Conservation (phyloP, 2,113 vertebrate species). For the Myxocyprinus asiaticus region DNA sequence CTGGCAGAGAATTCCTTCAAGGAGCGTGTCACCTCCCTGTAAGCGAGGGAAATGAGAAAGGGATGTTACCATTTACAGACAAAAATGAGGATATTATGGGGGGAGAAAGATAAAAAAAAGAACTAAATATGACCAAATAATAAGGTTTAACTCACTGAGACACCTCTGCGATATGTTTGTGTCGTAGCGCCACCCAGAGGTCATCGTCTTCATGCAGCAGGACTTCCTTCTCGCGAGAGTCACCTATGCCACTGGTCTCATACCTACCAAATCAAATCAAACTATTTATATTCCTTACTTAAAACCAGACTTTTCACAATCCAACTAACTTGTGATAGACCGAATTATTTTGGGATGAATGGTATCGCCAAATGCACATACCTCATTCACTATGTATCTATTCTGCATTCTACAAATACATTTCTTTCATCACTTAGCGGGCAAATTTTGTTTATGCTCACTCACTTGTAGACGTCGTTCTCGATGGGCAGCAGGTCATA, state of each 20-base stretch:
- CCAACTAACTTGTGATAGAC: not conserved
- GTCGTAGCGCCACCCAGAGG: slow-evolving; percentile 90
- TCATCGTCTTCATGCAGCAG: slow-evolving; percentile 94
- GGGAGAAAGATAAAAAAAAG: no score
- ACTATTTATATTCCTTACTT: not conserved
- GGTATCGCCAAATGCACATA: no score
- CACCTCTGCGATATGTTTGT: slow-evolving; percentile 98
- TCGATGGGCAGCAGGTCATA: slow-evolving; percentile 94
- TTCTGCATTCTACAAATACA: no score
- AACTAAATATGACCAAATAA: not conserved
- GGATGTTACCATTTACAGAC: not conserved
- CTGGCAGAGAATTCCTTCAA: slow-evolving; percentile 98
- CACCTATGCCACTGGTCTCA: slow-evolving; percentile 94
- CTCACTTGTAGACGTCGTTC: slow-evolving; percentile 95
- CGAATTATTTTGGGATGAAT: no score
- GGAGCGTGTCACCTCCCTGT: slow-evolving; percentile 93
- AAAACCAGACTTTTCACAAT: not conserved
- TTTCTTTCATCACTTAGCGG: no score
- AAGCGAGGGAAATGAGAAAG: not conserved
- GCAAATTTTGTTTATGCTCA: no score
- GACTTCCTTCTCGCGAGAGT: slow-evolving; percentile 89
- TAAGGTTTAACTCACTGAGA: slow-evolving; percentile 65
- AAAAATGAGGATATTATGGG: not conserved
- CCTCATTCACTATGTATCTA: no score
- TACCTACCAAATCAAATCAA: slow-evolving; percentile 73